Conservation (phyloP, 2,113 vertebrate genomes). For the Pica pica region DNA sequence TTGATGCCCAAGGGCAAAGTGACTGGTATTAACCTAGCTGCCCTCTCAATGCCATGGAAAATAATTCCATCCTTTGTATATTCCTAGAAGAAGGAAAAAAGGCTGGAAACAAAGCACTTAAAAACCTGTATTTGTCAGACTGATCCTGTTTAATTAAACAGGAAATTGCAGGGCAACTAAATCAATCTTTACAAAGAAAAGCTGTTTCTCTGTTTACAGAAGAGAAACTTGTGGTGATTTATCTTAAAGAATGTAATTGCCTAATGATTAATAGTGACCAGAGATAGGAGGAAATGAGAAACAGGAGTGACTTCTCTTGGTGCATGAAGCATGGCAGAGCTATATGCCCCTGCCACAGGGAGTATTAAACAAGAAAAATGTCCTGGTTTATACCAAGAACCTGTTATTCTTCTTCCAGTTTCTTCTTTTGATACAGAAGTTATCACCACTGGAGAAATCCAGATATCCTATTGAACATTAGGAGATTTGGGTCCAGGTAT, state of each 20-base stretch:
- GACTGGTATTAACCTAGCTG: neutral
- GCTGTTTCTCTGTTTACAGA: constrained; percentile 60
- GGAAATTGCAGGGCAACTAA: constrained; percentile 51
- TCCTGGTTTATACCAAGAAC: neutral
- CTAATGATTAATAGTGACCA: constrained; percentile 54
- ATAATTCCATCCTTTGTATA: neutral
- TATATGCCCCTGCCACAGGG: neutral
- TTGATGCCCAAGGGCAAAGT: neutral
- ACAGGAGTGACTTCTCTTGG: neutral
- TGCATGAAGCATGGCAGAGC: neutral
- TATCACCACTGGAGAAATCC: neutral
- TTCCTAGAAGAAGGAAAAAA: neutral
- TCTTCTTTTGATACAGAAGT: neutral
- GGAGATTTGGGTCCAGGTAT: neutral
- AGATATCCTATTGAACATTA: neutral
- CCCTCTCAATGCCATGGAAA: neutral
- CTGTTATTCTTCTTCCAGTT: neutral
- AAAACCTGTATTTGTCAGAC: constrained; percentile 37
- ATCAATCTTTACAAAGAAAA: constrained; percentile 56
- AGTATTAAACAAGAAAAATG: neutral
- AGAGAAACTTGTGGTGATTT: constrained; percentile 42
- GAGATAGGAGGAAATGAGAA: constrained; percentile 10
- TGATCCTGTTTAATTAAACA: constrained; percentile 64
- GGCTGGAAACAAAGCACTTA: constrained; percentile 10
- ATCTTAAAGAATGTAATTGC: constrained; percentile 50